phyloP scores from a whole-genome alignment of 2,113 vertebrate species.

The Hymenochirus boettgeri region DNA sequence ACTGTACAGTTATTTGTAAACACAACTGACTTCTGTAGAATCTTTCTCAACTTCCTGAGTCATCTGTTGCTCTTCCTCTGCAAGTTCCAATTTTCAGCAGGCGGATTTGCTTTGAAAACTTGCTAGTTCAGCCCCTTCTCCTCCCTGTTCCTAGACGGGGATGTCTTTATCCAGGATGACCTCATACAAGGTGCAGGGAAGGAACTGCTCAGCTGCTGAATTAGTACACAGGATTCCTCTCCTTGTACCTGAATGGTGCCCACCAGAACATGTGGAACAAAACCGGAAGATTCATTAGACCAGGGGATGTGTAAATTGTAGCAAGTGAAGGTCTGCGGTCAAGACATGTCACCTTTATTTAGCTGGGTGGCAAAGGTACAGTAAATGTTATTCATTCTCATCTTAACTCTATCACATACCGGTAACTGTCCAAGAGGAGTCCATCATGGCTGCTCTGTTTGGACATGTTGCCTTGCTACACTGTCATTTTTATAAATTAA shows the following conservation, averaged over 20 bases:
- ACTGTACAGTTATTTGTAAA: too few relatives aligned
- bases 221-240: not conserved
- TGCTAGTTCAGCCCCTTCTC: slow-evolving; percentile 27
- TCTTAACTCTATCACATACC: too few relatives aligned
- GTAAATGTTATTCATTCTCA: slow-evolving; percentile 40
- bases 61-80: slow-evolving; percentile 7
- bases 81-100: not conserved
- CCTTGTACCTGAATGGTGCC: too few relatives aligned
- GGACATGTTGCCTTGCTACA: too few relatives aligned
- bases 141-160: slow-evolving; percentile 32
- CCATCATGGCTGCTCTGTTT: too few relatives aligned
- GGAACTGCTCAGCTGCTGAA: slow-evolving; percentile 31
- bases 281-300: too few relatives aligned
- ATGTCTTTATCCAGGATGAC: slow-evolving; percentile 31
- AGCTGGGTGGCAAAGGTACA: slow-evolving; percentile 83
- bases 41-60: slow-evolving; percentile 7
- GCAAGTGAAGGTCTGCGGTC: slow-evolving; percentile 22
- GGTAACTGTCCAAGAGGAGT: too few relatives aligned
- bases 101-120: slow-evolving; percentile 23
- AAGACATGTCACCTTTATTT: slow-evolving; percentile 73
- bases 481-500: too few relatives aligned
- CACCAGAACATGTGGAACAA: too few relatives aligned
- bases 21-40: too few relatives aligned
- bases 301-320: too few relatives aligned
- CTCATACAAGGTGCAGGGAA: slow-evolving; percentile 26